Base-by-base conservation (phyloP, 2,888 invertebrate species). In the Liopterus haemorrhoidalis region DNA sequence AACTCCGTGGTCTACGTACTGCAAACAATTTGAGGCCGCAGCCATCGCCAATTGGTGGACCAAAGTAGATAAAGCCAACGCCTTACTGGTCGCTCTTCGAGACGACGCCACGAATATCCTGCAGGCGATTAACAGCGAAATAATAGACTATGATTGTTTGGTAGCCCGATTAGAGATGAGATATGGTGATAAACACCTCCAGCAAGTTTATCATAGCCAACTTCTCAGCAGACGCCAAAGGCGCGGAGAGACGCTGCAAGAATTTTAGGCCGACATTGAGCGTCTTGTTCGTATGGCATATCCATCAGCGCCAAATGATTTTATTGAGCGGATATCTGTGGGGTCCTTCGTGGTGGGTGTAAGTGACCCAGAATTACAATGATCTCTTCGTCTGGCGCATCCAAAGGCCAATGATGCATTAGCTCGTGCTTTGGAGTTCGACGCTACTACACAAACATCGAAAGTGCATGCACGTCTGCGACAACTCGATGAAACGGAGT, bases 201-300 rank as follows among this genome's bases (percentile, higher is more conserved):
- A 41, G 18, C 35, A 41, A 19, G 41, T 41, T 5, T 38, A 41
- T 11, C 14, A 24, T 11, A 33, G 24, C 15, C 41, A 35, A 19
- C 8, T 27, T 16, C 40, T 35, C 25, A 39, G 27, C 16, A 9
- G 33, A 4, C 9, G 2, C 3, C 30, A 28, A 22, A 19, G 30
- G 8, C 18, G 18, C 16, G 18, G 9, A 28, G 21, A 35, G 27
- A 19, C 1, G 9, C 11, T 38, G 9, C 37, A 44, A 40, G 40
- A 41, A 22, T 41, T 33, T 15, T 33, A 46, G 22, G 27, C 32
- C 2, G 40, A 33, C 18, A 20, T 46, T 16, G 46, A 35, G 2
- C 40, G 46, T 16, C 19, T 46, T 14, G 27, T 46, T 2, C 25
- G 40, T 6, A 19, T 46, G 14, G 46, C 46, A 8, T 41, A 46